Conservation (phyloP, 2,888 invertebrate genomes). For the Conchocele bisecta region DNA sequence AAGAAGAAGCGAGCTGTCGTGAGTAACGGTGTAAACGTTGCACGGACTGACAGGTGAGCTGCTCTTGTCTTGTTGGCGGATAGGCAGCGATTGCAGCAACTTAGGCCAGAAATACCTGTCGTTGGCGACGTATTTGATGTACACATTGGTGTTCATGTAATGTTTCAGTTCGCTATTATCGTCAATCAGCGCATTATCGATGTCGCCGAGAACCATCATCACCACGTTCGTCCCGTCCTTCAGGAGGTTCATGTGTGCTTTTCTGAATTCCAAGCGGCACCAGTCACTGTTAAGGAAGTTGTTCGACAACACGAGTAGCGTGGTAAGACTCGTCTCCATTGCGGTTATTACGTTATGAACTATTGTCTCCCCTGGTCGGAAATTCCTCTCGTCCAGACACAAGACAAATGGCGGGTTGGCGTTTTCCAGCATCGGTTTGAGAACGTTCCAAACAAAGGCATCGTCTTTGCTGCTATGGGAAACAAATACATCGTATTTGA, state of each 20-base stretch:
- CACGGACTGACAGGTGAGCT: too few species aligned
- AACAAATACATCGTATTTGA: constrained; percentile 36
- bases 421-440: constrained; percentile 13
- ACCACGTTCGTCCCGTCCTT: constrained; percentile 28
- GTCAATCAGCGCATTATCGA: constrained; percentile 22
- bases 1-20: too few species aligned
- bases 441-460: constrained; percentile 2
- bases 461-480: constrained; percentile 45
- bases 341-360: constrained; percentile 30
- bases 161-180: constrained; percentile 26
- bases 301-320: constrained; percentile 35
- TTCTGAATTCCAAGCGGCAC: constrained; percentile 45
- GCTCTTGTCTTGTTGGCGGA: neutral
- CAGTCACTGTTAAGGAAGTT: constrained; percentile 42
- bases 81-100: constrained; percentile 28
- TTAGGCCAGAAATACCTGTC: constrained; percentile 33
- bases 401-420: constrained; percentile 27
- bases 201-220: constrained; percentile 29
- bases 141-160: constrained; percentile 32
- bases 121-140: constrained; percentile 14
- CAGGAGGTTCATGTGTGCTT: constrained; percentile 31
- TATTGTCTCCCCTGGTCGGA: constrained; percentile 26
- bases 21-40: too few species aligned
- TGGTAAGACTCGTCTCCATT: constrained; percentile 33
- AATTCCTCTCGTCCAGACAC: constrained; percentile 35